Conservation (phyloP, 1,140 invertebrate genomes). For the Luehdorfia chinensis region DNA sequence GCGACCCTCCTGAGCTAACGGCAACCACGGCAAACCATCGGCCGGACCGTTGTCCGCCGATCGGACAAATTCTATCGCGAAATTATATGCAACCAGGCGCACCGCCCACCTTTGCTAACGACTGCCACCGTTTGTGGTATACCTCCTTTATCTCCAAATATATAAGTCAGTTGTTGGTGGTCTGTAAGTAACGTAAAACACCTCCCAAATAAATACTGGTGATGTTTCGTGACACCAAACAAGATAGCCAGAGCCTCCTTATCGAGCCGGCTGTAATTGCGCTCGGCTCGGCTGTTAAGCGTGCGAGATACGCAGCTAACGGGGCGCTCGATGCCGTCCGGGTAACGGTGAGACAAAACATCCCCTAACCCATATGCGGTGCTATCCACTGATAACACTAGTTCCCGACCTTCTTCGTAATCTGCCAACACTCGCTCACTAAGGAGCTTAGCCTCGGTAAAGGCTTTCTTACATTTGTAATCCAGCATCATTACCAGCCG, state of each 20-base stretch:
- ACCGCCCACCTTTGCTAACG: no score
- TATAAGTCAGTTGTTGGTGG: slow-evolving; percentile 39
- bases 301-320: slow-evolving; percentile 69
- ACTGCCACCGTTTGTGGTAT: no score
- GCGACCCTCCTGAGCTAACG: no score
- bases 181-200: no score
- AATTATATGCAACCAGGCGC: slow-evolving; percentile 31
- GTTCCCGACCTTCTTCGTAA: slow-evolving; percentile 60
- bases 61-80: slow-evolving; percentile 27
- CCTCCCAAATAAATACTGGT: no score
- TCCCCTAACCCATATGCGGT: slow-evolving; percentile 60
- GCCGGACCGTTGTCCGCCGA: slow-evolving; percentile 22
- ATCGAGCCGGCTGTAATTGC: slow-evolving; percentile 74
- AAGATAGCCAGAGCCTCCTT: slow-evolving; percentile 74
- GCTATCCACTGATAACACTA: no score
- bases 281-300: slow-evolving; percentile 62
- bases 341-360: slow-evolving; percentile 56
- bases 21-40: no score
- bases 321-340: slow-evolving; percentile 56
- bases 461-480: background rate
- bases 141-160: slow-evolving; percentile 31
- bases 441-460: background rate
- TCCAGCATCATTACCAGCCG: background rate
- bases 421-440: slow-evolving; percentile 31
- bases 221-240: slow-evolving; percentile 64